A percentile compares a stretch with the other conserved stretches of the same genome.
phyloP scores from a whole-genome alignment of 2,888 invertebrate genomes.

The Panopea generosa region DNA sequence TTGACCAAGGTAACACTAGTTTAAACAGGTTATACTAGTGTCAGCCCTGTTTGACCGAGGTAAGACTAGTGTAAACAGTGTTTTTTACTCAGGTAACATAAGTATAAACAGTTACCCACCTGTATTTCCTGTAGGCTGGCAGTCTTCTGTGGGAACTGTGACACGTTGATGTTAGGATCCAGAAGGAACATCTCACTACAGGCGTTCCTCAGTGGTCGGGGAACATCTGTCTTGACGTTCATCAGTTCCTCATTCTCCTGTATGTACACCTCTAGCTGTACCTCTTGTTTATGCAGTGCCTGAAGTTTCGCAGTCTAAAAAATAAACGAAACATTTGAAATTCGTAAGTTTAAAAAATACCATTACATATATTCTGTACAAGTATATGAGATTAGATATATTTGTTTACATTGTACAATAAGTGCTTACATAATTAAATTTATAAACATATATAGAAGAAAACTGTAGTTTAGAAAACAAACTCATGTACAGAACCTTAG shows the following conservation, averaged over 20 bases:
- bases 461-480: no score
- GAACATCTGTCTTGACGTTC: constrained; percentile 66
- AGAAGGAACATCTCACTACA: constrained; percentile 70
- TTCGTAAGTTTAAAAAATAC: not conserved
- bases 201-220: constrained; percentile 70
- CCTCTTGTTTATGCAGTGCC: constrained; percentile 67
- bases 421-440: no score
- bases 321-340: not conserved
- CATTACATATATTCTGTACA: not conserved
- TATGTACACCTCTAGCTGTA: constrained; percentile 76
- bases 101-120: no score
- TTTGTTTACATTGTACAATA: not conserved
- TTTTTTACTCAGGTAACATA: no score
- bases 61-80: no score
- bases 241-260: constrained; percentile 77
- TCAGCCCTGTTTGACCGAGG: no score
- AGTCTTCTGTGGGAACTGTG: constrained; percentile 53
- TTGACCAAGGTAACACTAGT: no score
- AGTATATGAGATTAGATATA: not conserved
- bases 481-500: no score
- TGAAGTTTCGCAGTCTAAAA: constrained; percentile 63
- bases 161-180: constrained; percentile 32
- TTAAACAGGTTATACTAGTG: no score
- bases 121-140: constrained; percentile 65
- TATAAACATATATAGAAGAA: no score